These are phyloP conservation scores for Cossypha caffra DNA, from an alignment of 2,797 vertebrate genomes.

Conservation along the genomic window DNA sequence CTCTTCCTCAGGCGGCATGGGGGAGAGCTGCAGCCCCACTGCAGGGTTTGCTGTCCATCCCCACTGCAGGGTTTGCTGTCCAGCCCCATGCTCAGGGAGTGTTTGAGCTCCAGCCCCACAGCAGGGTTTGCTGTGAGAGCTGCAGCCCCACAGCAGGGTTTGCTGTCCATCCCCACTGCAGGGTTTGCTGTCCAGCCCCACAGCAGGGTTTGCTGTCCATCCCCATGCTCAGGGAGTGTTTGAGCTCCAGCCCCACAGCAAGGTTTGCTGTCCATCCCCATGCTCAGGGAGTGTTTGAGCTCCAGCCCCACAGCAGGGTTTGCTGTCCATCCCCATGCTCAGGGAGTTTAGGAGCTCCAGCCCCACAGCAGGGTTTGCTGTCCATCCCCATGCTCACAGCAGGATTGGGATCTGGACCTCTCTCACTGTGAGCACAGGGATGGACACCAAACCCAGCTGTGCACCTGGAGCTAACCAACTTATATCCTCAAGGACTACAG, in stretches of 20 bases:
- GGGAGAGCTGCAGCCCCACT: not conserved
- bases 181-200: not conserved
- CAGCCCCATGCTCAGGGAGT: not conserved
- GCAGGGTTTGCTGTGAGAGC: not conserved
- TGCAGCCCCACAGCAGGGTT: not conserved
- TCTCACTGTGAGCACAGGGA: rapidly evolving
- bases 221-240: rapidly evolving
- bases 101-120: not conserved
- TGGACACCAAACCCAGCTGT: not conserved
- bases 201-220: not conserved
- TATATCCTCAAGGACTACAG: not conserved
- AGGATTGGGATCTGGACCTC: not conserved
- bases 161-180: not conserved
- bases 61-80: not conserved
- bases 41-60: not conserved
- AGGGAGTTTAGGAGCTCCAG: not conserved
- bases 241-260: no score
- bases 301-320: no score
- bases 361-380: not conserved
- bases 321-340: not conserved
- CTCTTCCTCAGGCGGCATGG: not conserved
- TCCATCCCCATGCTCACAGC: rapidly evolving
- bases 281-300: no score
- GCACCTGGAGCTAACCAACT: not conserved
- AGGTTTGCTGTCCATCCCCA: no score